Conservation (phyloP, 1,140 invertebrate species). For the Adelges cooleyi region DNA sequence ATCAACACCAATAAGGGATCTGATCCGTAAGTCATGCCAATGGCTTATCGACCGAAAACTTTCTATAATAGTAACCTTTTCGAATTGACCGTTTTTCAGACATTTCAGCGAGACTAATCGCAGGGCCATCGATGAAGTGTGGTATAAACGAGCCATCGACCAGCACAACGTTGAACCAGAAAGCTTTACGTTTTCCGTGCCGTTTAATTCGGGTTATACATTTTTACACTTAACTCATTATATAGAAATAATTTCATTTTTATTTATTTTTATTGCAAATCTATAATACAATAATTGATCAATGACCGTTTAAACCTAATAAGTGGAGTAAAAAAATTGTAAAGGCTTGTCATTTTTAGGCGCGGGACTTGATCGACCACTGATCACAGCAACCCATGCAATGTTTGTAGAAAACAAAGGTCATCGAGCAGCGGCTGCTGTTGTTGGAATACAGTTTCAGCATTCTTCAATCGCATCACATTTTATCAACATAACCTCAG, state of each 20-base stretch:
- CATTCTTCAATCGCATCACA: conserved; percentile 65
- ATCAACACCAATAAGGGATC: not conserved
- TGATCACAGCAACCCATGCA: conserved; percentile 80
- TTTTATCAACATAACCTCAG: conserved; percentile 74
- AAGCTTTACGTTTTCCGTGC: conserved; percentile 85
- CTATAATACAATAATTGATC: no score
- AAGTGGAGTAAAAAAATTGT: no score
- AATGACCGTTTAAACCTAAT: no score
- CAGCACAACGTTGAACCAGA: conserved; percentile 73
- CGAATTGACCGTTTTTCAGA: conserved; percentile 40
- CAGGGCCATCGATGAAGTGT: conserved; percentile 74
- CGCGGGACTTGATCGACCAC: conserved; percentile 41
- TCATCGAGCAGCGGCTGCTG: conserved; percentile 73
- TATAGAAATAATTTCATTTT: not conserved
- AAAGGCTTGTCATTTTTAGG: no score
- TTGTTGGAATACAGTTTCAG: conserved; percentile 77
- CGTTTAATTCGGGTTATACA: conserved; percentile 60
- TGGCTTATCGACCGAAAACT: no score
- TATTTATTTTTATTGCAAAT: not conserved
- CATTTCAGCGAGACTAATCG: conserved; percentile 70
- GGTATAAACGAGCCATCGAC: conserved; percentile 87
- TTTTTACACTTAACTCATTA: not conserved
- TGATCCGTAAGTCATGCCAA: conserved; percentile 28
- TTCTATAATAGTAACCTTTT: no score
- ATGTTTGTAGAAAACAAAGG: conserved; percentile 75